phyloP scores from a whole-genome alignment of 2,888 invertebrate genomes.

The Pyralis farinalis region DNA sequence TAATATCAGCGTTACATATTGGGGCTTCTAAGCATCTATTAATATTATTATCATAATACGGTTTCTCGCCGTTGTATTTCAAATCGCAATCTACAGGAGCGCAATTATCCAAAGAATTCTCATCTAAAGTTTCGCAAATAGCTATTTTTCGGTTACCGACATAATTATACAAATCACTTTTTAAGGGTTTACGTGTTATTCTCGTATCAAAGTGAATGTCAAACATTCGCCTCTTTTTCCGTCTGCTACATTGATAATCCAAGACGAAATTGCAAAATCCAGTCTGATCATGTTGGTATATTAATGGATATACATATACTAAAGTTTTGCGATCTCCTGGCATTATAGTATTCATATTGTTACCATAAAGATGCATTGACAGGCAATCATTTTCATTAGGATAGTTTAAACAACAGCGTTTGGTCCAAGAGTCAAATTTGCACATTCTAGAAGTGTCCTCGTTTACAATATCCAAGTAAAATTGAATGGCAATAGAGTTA shows the following conservation, averaged over 20 bases:
- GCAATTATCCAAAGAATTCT: conserved; percentile 48
- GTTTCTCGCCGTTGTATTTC: conserved; percentile 49
- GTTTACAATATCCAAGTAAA: conserved; percentile 55
- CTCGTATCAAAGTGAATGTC: conserved; percentile 50
- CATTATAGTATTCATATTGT: conserved; percentile 24
- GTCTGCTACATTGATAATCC: conserved; percentile 32
- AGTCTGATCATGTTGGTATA: conserved; percentile 47
- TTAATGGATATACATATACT: conserved; percentile 42
- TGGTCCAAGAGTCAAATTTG: conserved; percentile 30
- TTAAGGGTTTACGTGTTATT: conserved; percentile 20
- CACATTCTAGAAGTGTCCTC: conserved; percentile 32
- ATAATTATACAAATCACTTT: conserved; percentile 27
- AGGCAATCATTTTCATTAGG: conserved; percentile 36
- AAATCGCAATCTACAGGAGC: conserved; percentile 48
- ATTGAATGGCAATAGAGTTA: conserved; percentile 51
- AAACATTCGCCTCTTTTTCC: conserved; percentile 23
- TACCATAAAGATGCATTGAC: conserved; percentile 33
- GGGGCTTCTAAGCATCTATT: conserved; percentile 41
- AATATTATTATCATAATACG: conserved; percentile 35
- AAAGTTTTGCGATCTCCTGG: conserved; percentile 43
- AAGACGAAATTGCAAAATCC: conserved; percentile 49
- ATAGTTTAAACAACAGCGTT: conserved; percentile 46
- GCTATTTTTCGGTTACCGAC: conserved; percentile 20
- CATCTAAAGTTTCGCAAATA: conserved; percentile 44
- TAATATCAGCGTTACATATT: conserved; percentile 32